Conservation (phyloP, 1,140 invertebrate species). For the Bactericera cockerelli region DNA sequence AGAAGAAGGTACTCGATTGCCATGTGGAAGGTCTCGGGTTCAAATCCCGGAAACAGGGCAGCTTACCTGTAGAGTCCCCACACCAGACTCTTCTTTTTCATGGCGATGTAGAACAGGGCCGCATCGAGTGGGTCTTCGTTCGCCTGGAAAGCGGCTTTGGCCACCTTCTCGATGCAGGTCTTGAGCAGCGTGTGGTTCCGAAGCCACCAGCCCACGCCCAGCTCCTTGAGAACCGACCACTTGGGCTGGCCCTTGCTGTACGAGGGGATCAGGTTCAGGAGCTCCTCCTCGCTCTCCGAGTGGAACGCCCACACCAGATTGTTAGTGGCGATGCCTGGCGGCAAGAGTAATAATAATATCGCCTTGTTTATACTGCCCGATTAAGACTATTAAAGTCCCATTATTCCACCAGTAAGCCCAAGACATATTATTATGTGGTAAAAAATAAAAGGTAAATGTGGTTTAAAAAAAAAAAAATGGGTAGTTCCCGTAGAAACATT, state of each 20-base stretch:
- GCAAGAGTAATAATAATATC: too few relatives aligned
- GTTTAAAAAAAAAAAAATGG: too few relatives aligned
- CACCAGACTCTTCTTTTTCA: slow-evolving; percentile 94
- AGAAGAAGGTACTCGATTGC: too few relatives aligned
- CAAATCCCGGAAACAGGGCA: too few relatives aligned
- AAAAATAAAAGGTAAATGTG: too few relatives aligned
- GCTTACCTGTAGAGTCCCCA: slow-evolving; percentile 71
- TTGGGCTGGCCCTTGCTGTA: slow-evolving; percentile 66
- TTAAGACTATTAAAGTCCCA: too few relatives aligned
- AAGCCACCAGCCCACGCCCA: slow-evolving; percentile 92
- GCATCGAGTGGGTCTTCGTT: slow-evolving; percentile 93
- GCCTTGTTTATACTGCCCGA: too few relatives aligned
- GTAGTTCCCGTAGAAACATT: too few relatives aligned
- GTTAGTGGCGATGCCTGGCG: slow-evolving; percentile 58
- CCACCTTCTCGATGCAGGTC: slow-evolving; percentile 80
- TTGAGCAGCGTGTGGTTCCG: slow-evolving; percentile 68
- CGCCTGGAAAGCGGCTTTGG: slow-evolving; percentile 75
- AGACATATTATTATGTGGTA: too few relatives aligned
- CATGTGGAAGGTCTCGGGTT: too few relatives aligned
- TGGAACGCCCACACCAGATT: slow-evolving; percentile 99
- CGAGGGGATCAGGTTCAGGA: slow-evolving; percentile 77
- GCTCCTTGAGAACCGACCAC: slow-evolving; percentile 83
- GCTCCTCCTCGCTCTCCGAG: slow-evolving; percentile 92
- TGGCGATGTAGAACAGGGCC: slow-evolving; percentile 91
- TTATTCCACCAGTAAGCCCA: too few relatives aligned